Conservation (phyloP, 2,113 vertebrate genomes). For the Neolamprologus falcicula region DNA sequence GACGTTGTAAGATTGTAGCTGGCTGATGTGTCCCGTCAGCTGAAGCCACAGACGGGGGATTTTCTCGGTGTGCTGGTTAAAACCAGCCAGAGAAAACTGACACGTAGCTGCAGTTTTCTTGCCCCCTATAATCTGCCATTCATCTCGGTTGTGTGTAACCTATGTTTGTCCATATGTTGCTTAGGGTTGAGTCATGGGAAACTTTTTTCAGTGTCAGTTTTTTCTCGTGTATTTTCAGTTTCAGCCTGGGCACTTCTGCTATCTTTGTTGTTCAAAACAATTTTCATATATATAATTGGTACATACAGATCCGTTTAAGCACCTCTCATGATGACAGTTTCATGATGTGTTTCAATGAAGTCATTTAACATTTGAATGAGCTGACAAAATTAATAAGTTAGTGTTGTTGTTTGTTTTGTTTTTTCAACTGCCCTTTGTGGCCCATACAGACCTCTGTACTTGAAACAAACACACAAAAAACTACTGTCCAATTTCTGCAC, state of each 20-base stretch:
- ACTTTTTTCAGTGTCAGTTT: neutral
- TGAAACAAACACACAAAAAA: neutral
- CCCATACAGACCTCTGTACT: neutral
- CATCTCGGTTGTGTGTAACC: neutral
- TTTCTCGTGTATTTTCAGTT: neutral
- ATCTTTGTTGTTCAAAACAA: neutral
- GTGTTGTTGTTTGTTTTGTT: neutral
- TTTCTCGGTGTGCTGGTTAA: neutral
- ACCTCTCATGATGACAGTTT: neutral
- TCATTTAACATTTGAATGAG: neutral
- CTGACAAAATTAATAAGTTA: neutral
- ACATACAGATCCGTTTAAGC: neutral
- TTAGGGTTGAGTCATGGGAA: neutral
- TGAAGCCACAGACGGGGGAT: neutral
- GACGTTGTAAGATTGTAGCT: neutral
- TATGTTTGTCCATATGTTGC: neutral
- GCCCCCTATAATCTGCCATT: conserved; percentile 8
- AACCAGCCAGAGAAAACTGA: conserved; percentile 50
- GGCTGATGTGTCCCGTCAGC: neutral
- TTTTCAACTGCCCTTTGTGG: neutral
- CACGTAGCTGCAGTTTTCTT: conserved; percentile 53
- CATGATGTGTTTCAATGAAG: neutral
- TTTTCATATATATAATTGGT: neutral
- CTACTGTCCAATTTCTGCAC: neutral
- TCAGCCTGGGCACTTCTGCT: neutral